Conservation (phyloP, 2,888 invertebrate species). For the Caenorhabditis sp. region DNA sequence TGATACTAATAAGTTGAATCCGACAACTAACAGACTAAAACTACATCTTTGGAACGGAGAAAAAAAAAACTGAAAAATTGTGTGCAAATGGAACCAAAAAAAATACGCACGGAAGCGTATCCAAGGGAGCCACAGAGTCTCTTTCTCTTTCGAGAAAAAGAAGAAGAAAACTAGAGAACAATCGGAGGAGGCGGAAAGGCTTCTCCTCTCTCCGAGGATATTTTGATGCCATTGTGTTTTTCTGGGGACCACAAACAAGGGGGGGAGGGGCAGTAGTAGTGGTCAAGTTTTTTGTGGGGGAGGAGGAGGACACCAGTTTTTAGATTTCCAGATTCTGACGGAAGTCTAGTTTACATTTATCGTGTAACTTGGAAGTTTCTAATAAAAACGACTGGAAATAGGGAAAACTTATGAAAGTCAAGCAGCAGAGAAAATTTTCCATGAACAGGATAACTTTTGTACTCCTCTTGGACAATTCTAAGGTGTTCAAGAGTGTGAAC, state of each 20-base stretch:
- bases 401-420: not conserved
- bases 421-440: no score
- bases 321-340: conserved; percentile 9
- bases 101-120: conserved; percentile 39
- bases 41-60: not conserved
- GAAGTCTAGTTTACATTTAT: no score
- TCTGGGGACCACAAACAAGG: not conserved
- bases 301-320: not conserved
- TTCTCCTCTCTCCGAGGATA: no score
- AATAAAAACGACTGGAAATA: not conserved
- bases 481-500: no score
- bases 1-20: no score
- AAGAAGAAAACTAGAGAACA: conserved; percentile 30
- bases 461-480: no score
- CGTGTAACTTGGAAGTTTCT: not conserved
- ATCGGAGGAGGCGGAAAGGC: conserved; percentile 20
- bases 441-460: no score
- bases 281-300: conserved; percentile 1
- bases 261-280: not conserved
- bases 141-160: not conserved
- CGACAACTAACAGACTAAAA: not conserved
- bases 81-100: not conserved
- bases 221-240: conserved; percentile 26
- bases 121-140: conserved; percentile 34
- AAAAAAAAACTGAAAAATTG: not conserved